phyloP scores from a whole-genome alignment of 2,113 vertebrate species.

The Bos indicus region DNA sequence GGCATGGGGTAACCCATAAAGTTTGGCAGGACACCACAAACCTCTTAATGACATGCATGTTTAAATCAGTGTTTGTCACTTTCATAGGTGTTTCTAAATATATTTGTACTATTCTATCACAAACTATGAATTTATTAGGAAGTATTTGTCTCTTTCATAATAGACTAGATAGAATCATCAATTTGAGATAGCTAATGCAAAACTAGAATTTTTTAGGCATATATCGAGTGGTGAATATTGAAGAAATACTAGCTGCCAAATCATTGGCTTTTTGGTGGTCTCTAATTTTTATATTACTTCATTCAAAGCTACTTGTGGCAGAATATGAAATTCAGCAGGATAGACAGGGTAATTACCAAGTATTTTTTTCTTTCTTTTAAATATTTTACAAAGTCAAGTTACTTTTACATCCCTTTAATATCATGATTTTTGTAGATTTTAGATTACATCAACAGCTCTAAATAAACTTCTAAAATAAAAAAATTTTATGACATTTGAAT shows the following conservation, averaged over 20 bases:
- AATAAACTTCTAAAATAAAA: slow-evolving; percentile 60
- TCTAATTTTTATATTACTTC: slow-evolving; percentile 68
- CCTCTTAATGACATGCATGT: not conserved
- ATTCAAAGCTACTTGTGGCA: slow-evolving; percentile 54
- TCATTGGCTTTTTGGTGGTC: slow-evolving; percentile 45
- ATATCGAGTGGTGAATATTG: not conserved
- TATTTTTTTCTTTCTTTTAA: not conserved
- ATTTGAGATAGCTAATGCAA: not conserved
- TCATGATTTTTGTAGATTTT: slow-evolving; percentile 26
- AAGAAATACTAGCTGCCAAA: not conserved
- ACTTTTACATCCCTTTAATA: slow-evolving; percentile 5
- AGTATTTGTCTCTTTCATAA: not conserved
- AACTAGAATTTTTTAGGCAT: not conserved
- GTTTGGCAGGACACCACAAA: not conserved
- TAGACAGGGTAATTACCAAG: slow-evolving; percentile 37
- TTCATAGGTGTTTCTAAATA: not conserved
- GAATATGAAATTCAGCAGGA: slow-evolving; percentile 31
- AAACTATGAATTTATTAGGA: not conserved
- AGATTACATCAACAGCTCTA: slow-evolving; percentile 42
- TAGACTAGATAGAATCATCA: not conserved
- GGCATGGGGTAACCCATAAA: not conserved
- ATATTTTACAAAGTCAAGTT: slow-evolving; percentile 34
- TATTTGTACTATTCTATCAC: not conserved
- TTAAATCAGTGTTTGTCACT: not conserved
- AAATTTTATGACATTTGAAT: slow-evolving; percentile 67